These are phyloP conservation scores for Neogale vison DNA, from an alignment of 2,113 vertebrate species.

Conservation along the genomic window DNA sequence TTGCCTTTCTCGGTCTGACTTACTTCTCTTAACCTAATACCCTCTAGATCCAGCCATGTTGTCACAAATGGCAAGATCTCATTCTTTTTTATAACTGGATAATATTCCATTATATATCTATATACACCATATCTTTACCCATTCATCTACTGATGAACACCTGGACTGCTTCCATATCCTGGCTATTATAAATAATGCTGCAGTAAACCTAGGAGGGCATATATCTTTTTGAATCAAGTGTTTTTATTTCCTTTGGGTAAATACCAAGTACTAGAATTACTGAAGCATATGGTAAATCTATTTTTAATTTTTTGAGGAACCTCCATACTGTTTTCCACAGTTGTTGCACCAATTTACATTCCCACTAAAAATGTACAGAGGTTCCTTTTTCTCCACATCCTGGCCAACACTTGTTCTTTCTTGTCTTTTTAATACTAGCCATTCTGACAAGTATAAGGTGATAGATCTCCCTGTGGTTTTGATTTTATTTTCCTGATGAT, in stretches of 20 bases:
- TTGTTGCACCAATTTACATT: not conserved
- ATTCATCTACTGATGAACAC: not conserved
- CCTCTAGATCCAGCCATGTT: not conserved
- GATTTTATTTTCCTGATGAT: not conserved
- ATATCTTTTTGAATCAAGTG: not conserved
- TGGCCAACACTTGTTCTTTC: not conserved
- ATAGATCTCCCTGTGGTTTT: not conserved
- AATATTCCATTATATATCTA: not conserved
- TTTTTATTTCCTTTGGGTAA: not conserved
- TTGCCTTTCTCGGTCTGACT: not conserved
- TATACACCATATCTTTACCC: not conserved
- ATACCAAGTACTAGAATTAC: not conserved
- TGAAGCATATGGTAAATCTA: not conserved
- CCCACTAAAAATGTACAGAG: not conserved
- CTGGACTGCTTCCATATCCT: not conserved
- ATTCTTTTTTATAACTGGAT: not conserved
- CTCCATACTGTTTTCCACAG: not conserved
- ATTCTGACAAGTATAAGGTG: not conserved
- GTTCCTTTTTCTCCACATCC: not conserved
- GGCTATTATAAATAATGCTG: not conserved
- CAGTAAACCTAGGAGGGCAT: not conserved
- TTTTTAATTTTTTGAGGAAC: not conserved
- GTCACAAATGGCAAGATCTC: not conserved
- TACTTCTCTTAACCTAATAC: not conserved
- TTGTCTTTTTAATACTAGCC: not conserved